Conservation (phyloP, 1,140 invertebrate species). For the Neodiprion fabricii region DNA sequence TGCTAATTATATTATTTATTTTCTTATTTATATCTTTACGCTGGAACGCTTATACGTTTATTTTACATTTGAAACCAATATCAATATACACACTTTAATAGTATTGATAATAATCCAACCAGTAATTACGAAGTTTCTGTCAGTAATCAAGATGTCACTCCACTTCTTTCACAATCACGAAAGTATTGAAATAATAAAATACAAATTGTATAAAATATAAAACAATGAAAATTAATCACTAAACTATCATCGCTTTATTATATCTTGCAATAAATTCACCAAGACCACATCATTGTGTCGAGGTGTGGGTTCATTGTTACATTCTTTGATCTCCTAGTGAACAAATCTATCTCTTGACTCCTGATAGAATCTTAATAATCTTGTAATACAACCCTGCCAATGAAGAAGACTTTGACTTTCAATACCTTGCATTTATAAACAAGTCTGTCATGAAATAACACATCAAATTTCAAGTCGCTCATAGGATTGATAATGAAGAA, state of each 20-base stretch:
- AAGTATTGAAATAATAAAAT: constrained; percentile 37
- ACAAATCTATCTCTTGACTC: not conserved
- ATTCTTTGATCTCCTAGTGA: too few species aligned
- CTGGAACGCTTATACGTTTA: constrained; percentile 35
- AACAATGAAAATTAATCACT: not conserved
- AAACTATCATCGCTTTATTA: constrained; percentile 23
- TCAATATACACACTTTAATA: constrained; percentile 41
- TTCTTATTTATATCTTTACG: constrained; percentile 30
- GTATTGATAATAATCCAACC: constrained; percentile 44
- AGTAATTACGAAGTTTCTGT: constrained; percentile 46
- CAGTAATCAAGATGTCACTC: constrained; percentile 32
- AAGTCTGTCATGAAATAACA: too few species aligned
- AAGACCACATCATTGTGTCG: not conserved
- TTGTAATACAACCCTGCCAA: not conserved
- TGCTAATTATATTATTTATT: constrained; percentile 44
- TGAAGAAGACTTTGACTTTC: not conserved
- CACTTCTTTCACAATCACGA: not conserved
- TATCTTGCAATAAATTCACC: constrained; percentile 10
- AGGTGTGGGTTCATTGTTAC: too few species aligned
- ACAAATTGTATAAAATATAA: constrained; percentile 29
- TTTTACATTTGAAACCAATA: constrained; percentile 54
- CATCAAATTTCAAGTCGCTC: too few species aligned
- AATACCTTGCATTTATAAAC: not conserved
- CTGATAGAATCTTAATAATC: not conserved
- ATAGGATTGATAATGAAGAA: too few species aligned